Conservation (phyloP, 2,113 vertebrate species). For the Lophotis ruficrista region DNA sequence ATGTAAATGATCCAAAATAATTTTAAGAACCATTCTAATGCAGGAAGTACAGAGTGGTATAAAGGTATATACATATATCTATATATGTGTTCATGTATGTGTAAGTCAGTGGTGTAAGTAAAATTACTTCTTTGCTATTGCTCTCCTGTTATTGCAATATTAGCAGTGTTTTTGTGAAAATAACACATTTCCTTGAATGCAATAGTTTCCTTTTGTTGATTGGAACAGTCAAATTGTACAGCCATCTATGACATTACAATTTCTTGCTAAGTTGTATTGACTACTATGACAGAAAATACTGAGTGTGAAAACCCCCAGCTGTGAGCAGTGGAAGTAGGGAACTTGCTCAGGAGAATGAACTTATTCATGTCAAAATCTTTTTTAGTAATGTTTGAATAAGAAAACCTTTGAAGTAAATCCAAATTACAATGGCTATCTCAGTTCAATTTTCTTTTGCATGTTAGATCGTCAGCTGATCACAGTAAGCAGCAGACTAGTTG, state of each 20-base stretch:
- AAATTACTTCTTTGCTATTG: neutral
- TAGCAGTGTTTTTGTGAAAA: neutral
- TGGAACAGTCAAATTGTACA: neutral
- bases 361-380: neutral
- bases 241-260: neutral
- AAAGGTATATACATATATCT: neutral
- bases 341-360: neutral
- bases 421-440: neutral
- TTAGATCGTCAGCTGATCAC: neutral
- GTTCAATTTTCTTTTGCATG: neutral
- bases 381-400: neutral
- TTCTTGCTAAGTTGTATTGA: neutral
- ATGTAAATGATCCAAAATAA: neutral
- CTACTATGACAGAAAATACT: neutral
- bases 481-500: neutral
- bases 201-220: neutral
- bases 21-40: neutral
- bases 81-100: accelerated
- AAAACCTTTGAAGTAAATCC: neutral
- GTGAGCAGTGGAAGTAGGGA: neutral
- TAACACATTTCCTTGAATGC: neutral
- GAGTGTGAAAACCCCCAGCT: neutral
- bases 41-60: neutral
- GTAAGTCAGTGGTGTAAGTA: neutral
- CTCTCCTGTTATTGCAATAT: neutral